Conservation (phyloP, 1,140 invertebrate species). For the Saccostrea echinata region DNA sequence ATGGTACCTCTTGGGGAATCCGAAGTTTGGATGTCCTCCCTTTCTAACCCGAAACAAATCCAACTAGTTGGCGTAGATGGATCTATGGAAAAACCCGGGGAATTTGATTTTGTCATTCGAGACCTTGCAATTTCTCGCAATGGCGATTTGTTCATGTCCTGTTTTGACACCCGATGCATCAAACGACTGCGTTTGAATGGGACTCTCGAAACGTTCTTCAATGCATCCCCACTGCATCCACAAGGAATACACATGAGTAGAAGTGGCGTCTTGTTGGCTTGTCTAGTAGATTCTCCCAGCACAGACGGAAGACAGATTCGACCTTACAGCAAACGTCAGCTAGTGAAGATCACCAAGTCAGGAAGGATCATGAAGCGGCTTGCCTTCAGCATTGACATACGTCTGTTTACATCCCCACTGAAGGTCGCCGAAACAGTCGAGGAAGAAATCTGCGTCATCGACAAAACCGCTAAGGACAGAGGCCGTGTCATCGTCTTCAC, state of each 20-base stretch:
- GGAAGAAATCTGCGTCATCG: slow-evolving; percentile 47
- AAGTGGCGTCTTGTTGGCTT: slow-evolving; percentile 46
- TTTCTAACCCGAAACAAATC: slow-evolving; percentile 48
- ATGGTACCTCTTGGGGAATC: slow-evolving; percentile 37
- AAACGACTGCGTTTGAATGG: slow-evolving; percentile 47
- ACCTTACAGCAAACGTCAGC: slow-evolving; percentile 48
- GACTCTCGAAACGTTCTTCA: slow-evolving; percentile 45
- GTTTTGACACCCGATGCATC: slow-evolving; percentile 47
- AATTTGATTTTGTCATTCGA: slow-evolving; percentile 46
- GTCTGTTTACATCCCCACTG: slow-evolving; percentile 44
- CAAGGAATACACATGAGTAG: slow-evolving; percentile 46
- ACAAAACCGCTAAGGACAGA: slow-evolving; percentile 48
- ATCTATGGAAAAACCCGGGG: slow-evolving; percentile 28
- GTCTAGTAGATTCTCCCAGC: slow-evolving; percentile 43
- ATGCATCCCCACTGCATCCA: slow-evolving; percentile 47
- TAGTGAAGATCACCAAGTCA: slow-evolving; percentile 46
- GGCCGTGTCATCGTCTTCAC: slow-evolving; percentile 46
- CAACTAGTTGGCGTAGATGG: slow-evolving; percentile 45
- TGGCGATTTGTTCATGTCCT: slow-evolving; percentile 50
- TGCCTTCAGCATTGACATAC: slow-evolving; percentile 38
- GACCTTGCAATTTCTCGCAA: slow-evolving; percentile 44
- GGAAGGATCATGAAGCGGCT: slow-evolving; percentile 47
- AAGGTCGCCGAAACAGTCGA: slow-evolving; percentile 51
- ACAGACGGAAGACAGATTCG: slow-evolving; percentile 32
- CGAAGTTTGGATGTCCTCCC: slow-evolving; percentile 44